Evolutionary conservation across 2,888 invertebrate genomes (phyloP), one percentile per base, ranked within the genome.

Genomic region (Oscheius sp.): DNA sequence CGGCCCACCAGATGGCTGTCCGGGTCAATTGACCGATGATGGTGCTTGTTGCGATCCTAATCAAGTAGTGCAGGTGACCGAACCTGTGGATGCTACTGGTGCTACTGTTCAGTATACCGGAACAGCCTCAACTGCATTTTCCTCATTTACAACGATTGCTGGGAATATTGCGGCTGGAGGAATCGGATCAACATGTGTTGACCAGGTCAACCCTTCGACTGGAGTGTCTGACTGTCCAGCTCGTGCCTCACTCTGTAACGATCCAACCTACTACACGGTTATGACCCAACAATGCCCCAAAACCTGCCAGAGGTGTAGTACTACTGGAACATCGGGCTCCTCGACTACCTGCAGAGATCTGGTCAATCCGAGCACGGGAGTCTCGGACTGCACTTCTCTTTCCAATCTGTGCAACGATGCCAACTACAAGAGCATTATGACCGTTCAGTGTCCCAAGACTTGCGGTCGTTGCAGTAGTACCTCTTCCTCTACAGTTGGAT

Each of bases 251-350:
- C 32, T 66, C 3, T 51, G 50, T 29, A 53, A 35, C 32, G 50
- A 66, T 35, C 32, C 66, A 1, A 37, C 33, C 29, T 51, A 63
- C 63, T 37, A 21, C 4, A 42, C 35, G 11, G 63, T 63, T 11
- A 63, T 63, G 63, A 63, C 63, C 4, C 13, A 42, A 13, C 47
- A 63, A 42, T 63, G 63, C 48, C 63, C 63, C 3, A 63, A 42
- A 37, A 63, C 63, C 1, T 63, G 63, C 48, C 9, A 21, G 9
- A 21, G 55, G 9, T 55, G 55, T 5, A n/a, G 7, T 21, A 9
- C 55, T 3, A 55, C 55, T 29, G 21, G 29, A 55, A 21, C 2
- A 21, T 21, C 21, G 1, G 55, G 55, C 9, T 21, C 21, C 21
- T 29, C 55, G 9, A 42, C 42, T 29, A 48, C 9, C 10, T 63